Conservation (phyloP, 2,113 vertebrate genomes). For the Indicator maculatus region DNA sequence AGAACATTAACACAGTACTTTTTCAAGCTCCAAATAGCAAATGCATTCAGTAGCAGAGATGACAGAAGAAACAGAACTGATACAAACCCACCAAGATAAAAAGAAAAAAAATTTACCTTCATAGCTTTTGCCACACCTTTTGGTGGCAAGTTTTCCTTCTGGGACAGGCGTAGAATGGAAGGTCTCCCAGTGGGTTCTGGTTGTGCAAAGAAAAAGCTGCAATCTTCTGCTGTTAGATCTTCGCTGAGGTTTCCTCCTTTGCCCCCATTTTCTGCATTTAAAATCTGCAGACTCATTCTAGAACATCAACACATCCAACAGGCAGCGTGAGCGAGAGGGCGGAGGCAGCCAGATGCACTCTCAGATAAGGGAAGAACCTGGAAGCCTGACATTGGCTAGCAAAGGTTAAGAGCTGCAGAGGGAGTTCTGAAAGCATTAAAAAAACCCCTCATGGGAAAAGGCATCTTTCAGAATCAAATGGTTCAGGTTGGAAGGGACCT, state of each 20-base stretch:
- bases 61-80: not conserved
- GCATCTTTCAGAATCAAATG: not conserved
- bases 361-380: constrained; percentile 13
- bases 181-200: constrained; percentile 82
- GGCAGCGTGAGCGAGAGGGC: constrained; percentile 25
- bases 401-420: not conserved
- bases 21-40: not conserved
- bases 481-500: no score
- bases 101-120: constrained; percentile 72
- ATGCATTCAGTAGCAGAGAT: not conserved
- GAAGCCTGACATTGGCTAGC: not conserved
- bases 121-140: constrained; percentile 73
- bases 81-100: not conserved
- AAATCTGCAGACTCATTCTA: constrained; percentile 87
- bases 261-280: constrained; percentile 82
- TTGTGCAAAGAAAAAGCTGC: constrained; percentile 78
- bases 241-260: constrained; percentile 76
- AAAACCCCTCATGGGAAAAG: not conserved
- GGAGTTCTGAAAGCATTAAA: not conserved
- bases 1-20: not conserved
- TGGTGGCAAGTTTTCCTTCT: constrained; percentile 88
- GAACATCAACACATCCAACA: constrained; percentile 15
- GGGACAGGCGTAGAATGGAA: constrained; percentile 85
- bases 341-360: constrained; percentile 55
- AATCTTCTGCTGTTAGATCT: constrained; percentile 60